Conservation (phyloP, 2,113 vertebrate species). For the Tonatia bakeri region DNA sequence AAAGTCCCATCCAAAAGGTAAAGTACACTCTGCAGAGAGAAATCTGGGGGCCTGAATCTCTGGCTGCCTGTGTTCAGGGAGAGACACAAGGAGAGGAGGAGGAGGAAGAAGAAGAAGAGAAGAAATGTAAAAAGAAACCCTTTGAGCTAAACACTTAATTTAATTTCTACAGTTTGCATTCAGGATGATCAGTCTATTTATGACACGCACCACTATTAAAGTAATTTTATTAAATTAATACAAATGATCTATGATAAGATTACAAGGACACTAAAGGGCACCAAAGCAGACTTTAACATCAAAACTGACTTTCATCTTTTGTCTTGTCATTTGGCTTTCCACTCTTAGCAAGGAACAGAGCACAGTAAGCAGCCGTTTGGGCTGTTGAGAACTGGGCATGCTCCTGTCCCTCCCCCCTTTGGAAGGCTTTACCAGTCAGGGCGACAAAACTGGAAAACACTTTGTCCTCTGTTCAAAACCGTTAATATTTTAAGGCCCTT, state of each 20-base stretch:
- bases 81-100: constrained; percentile 50
- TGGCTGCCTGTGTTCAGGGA: constrained; percentile 63
- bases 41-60: constrained; percentile 65
- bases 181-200: neutral
- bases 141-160: neutral
- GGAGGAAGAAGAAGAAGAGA: neutral
- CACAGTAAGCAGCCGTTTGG: neutral
- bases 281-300: neutral
- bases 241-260: neutral
- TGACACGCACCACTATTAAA: neutral
- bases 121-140: neutral
- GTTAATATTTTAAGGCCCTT: neutral
- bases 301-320: constrained; percentile 22
- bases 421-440: neutral
- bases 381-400: neutral
- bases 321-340: constrained; percentile 39
- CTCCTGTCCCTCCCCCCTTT: neutral
- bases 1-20: constrained; percentile 77
- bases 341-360: neutral
- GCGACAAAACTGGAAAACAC: neutral
- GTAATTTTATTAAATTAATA: constrained; percentile 25
- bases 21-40: constrained; percentile 74
- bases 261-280: neutral
- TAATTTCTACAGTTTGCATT: constrained; percentile 39
- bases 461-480: neutral